Evolutionary conservation across 2,113 vertebrate species (phyloP), one percentile per base, ranked within the genome.

Genomic region (Urocitellus parryii): DNA sequence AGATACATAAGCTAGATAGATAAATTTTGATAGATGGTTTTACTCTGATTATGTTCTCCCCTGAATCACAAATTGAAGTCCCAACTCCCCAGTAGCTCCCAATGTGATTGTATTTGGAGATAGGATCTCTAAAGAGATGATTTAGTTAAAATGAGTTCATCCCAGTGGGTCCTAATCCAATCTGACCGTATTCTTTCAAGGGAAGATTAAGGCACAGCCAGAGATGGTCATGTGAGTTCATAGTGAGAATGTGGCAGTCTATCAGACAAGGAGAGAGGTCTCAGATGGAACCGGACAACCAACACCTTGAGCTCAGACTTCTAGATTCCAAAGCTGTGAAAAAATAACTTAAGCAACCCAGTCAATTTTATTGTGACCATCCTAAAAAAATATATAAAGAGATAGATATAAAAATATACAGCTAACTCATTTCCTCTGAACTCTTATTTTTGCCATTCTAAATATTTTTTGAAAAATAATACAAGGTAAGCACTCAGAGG

Each of bases 391-490:
- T 56, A 72, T 27, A 56, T 2, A 39, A 10, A 73, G 4, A 73
- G 18, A 37, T 6, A 56, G 32, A n/a, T 18, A 56, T 22, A 25
- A 17, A 18, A 17, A 27, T 8, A n/a, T 7, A n/a, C 3, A 61
- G 2, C 5, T 80, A 32, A 34, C 18, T 72, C 58, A 34, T 4
- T 70, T 76, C 29, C 27, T 85, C 6, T 65, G 37, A 53, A 86
- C 42, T 39, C 51, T 83, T 83, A 63, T 73, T 58, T 78, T 61
- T 92, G 25, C 24, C 27, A 10, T 91, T 89, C 48, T 53, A 91
- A 42, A 90, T 67, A 85, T 42, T 39, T 80, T 78, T 72, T 72
- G n/a, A 80, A 88, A 88, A 88, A 88, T 77, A 92, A 27, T 68
- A 3, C 27, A n/a, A 63, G 32, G 24, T 45, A 48, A 29, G 56